phyloP scores from a whole-genome alignment of 2,888 invertebrate species.

The Dolichomitus sp. region DNA sequence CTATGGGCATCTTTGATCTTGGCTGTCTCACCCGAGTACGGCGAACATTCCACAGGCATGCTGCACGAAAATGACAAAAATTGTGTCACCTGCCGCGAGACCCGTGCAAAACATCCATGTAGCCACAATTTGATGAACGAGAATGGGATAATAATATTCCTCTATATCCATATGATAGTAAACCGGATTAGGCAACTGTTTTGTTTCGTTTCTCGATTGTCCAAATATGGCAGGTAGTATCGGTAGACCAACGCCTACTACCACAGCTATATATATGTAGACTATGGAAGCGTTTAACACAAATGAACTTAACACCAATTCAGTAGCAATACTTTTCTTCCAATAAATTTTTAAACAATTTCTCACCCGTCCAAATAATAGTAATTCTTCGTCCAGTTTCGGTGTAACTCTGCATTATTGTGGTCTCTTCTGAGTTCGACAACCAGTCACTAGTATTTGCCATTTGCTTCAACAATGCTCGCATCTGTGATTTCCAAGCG shows the following conservation, averaged over 20 bases:
- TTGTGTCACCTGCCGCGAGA: conserved; percentile 29
- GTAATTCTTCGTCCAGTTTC: conserved; percentile 33
- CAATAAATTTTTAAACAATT: not conserved
- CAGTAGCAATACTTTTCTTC: not conserved
- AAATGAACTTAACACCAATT: not conserved
- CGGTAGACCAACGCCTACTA: not conserved
- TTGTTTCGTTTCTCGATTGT: not conserved
- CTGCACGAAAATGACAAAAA: conserved; percentile 17
- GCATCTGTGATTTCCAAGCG: conserved; percentile 37
- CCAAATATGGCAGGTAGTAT: conserved; percentile 9
- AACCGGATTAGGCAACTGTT: conserved; percentile 17
- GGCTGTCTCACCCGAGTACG: conserved; percentile 2
- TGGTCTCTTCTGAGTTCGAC: conserved; percentile 2
- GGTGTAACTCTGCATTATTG: conserved; percentile 26
- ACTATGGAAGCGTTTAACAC: not conserved
- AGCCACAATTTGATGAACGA: not conserved
- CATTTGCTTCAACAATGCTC: conserved; percentile 29
- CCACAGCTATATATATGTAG: not conserved
- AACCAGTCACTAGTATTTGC: conserved; percentile 1
- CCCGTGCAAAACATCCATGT: not conserved
- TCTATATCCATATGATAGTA: conserved; percentile 41
- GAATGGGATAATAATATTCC: conserved; percentile 42
- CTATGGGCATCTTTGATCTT: not conserved
- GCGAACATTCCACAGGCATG: conserved; percentile 19
- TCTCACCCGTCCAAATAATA: conserved; percentile 26